Evolutionary conservation across 2,888 invertebrate species (phyloP), one percentile per base, ranked within the genome.

Genomic region (Drosophila acutilabella): DNA sequence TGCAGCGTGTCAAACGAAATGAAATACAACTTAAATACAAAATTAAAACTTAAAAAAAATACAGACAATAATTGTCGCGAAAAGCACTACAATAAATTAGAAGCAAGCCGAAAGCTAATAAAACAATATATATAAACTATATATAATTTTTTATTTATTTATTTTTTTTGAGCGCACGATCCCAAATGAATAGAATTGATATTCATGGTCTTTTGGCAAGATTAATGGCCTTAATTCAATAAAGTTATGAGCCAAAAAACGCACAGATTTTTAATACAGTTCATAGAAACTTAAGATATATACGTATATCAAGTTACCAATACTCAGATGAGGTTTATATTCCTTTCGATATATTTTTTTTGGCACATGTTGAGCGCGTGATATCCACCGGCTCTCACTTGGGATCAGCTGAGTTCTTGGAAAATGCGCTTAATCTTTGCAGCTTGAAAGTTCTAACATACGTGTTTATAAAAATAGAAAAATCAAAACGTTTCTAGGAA

Each of bases 211-310:
- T 45, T 30, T 30, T 58, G 36, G 38, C 76, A 64, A 83, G 79
- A 81, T 83, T 76, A 76, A 81, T 79, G 54, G 60, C 54, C 61
- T 30, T 65, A 71, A 76, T 83, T 79, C 68, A 53, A 66, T 70
- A 78, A 73, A 81, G 67, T 79, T 83, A 79, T 83, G 83, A 68
- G 36, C 74, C 64, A 58, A 66, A 62, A 64, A 52, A 52, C 20
- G 4, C 7, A 51, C 47, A 58, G 38, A 51, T 38, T 26, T 42
- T 18, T 44, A 1, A 64, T 54, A n/a, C 30, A 56, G 6, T 53
- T 0, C 6, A 33, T 33, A 13, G 8, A 30, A 30, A 8, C 36
- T 13, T 36, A 36, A 36, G 36, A 36, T 36, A 36, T 36, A 13
- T 36, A 56, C 23, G 56, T 36, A 48, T 56, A 54, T 41, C 26